phyloP scores from a whole-genome alignment of 2,797 vertebrate species.

The Gallinago stenura region DNA sequence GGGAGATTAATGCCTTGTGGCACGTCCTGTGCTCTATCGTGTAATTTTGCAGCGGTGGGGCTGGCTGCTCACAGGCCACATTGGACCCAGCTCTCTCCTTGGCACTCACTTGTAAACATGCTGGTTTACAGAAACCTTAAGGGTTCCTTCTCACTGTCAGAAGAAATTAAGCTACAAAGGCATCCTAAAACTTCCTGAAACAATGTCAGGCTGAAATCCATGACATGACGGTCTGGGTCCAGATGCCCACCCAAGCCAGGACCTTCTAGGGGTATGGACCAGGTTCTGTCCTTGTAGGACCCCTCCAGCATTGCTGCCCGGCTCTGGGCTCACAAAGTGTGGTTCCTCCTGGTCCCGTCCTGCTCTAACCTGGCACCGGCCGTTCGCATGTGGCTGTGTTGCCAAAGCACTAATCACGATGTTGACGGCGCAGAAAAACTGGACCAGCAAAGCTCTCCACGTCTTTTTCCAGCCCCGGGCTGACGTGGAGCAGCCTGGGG shows the following conservation, averaged over 20 bases:
- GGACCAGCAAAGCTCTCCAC: neutral
- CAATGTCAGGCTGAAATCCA: accelerated
- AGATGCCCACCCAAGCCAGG: neutral
- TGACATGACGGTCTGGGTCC: neutral
- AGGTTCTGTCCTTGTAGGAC: too few species aligned
- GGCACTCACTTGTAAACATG: neutral
- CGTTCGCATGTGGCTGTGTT: accelerated
- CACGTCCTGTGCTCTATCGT: neutral
- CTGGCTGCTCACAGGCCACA: neutral
- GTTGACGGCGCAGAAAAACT: neutral
- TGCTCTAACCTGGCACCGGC: neutral
- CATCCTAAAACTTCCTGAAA: neutral
- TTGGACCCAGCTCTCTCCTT: neutral
- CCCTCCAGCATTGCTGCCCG: neutral
- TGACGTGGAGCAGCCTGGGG: neutral
- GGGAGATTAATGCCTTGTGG: constrained; percentile 14
- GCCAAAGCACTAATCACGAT: accelerated
- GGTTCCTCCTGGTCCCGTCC: neutral
- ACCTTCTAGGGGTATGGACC: neutral
- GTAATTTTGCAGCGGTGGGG: neutral
- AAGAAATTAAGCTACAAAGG: constrained; percentile 8
- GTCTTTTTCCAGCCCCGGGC: neutral
- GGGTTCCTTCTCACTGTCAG: constrained; percentile 45
- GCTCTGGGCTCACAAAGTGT: neutral
- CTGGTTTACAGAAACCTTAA: constrained; percentile 24